Conservation (phyloP, 2,888 invertebrate genomes). For the Osmoderma eremita region DNA sequence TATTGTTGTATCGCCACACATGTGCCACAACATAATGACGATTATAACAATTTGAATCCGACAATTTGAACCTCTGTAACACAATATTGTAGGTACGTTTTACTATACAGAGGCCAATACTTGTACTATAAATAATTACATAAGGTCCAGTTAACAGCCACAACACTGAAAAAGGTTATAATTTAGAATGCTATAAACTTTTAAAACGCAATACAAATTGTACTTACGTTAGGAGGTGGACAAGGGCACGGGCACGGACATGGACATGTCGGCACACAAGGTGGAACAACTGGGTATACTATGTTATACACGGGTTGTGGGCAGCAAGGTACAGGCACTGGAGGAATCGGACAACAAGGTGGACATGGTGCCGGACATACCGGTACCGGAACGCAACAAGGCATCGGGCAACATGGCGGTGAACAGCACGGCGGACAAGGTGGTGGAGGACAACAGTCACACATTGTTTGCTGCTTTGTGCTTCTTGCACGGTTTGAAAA, state of each 20-base stretch:
- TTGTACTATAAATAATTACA: no score
- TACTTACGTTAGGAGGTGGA: constrained; percentile 34
- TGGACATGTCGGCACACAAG: constrained; percentile 47
- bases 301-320: constrained; percentile 47
- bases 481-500: background rate
- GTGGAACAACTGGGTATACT: constrained; percentile 43
- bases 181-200: no score
- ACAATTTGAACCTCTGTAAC: background rate
- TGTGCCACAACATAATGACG: constrained; percentile 1
- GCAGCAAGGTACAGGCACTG: constrained; percentile 48
- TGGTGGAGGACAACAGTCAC: constrained; percentile 29
- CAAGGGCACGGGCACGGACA: constrained; percentile 45
- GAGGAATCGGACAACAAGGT: constrained; percentile 49
- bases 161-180: no score
- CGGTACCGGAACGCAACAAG: constrained; percentile 46
- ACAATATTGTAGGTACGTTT: no score
- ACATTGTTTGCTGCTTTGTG: constrained; percentile 16
- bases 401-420: constrained; percentile 38
- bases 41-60: background rate
- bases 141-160: no score
- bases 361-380: constrained; percentile 49
- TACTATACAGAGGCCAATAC: no score
- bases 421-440: constrained; percentile 37
- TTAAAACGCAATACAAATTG: no score
- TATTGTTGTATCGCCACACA: background rate